A percentile compares a stretch with the other conserved stretches of the same genome.
Conservation (phyloP, 2,113 vertebrate genomes). For the Chlorodrepanis virens region DNA sequence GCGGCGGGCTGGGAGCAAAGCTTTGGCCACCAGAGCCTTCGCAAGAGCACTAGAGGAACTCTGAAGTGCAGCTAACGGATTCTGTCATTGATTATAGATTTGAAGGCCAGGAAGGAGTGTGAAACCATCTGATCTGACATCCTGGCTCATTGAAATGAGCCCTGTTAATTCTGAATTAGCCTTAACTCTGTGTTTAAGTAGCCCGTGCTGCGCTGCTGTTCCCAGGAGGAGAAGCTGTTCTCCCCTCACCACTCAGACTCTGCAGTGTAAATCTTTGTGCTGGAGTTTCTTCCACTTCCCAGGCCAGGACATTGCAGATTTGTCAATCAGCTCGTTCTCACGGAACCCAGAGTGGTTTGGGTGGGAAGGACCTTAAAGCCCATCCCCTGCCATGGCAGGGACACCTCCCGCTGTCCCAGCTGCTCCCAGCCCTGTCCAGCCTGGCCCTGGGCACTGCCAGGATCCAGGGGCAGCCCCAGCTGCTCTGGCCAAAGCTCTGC, state of each 20-base stretch:
- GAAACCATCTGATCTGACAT: not conserved
- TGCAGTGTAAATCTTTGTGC: rapidly evolving
- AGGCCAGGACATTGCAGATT: not conserved
- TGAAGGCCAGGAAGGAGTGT: not conserved
- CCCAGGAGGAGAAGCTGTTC: not conserved
- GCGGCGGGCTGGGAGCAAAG: rapidly evolving
- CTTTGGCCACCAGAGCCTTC: not conserved
- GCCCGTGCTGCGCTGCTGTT: rapidly evolving
- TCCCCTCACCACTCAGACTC: not conserved
- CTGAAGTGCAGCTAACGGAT: not conserved
- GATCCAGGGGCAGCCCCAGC: not conserved
- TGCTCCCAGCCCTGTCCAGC: not conserved
- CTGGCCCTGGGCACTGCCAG: not conserved
- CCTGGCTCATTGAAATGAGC: not conserved
- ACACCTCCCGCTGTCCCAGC: rapidly evolving
- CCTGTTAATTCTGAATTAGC: not conserved
- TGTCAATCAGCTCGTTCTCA: rapidly evolving
- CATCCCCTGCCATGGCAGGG: not conserved
- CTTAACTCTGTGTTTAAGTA: not conserved
- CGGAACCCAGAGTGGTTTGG: not conserved
- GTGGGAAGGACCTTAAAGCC: too few species aligned
- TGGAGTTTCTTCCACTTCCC: not conserved
- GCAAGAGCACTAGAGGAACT: not conserved
- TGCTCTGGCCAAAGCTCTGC: not conserved
- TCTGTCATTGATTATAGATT: not conserved